Conservation (phyloP, 2,888 invertebrate genomes). For the Allacma fusca region DNA sequence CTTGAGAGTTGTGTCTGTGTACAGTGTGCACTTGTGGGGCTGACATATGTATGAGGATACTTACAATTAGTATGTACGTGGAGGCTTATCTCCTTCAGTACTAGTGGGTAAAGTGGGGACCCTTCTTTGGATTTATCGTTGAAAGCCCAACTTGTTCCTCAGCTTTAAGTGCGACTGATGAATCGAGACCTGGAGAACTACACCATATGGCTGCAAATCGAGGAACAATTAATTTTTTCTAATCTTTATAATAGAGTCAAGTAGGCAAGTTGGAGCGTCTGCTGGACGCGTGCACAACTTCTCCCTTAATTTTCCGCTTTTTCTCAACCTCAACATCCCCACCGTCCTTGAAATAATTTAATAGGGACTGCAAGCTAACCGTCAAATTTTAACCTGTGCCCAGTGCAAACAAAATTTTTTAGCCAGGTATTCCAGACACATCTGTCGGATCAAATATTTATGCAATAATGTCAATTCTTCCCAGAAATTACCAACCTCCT, state of each 20-base stretch:
- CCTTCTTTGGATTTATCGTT: constrained; percentile 15
- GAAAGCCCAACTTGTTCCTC: neutral
- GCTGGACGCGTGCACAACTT: constrained; percentile 35
- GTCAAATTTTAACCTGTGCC: neutral
- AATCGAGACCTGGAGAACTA: neutral
- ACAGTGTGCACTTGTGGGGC: too few species aligned
- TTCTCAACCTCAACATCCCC: neutral
- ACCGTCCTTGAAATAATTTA: neutral
- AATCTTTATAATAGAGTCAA: neutral
- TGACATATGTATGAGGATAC: too few species aligned
- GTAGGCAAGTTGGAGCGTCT: constrained; percentile 28
- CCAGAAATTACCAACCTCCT: too few species aligned
- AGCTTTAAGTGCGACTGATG: neutral
- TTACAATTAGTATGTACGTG: too few species aligned
- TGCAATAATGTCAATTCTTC: neutral
- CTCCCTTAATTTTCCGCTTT: constrained; percentile 23
- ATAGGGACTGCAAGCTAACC: neutral
- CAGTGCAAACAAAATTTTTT: neutral
- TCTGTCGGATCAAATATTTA: neutral
- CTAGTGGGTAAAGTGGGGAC: neutral
- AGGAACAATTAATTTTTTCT: constrained; percentile 31
- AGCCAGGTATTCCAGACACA: neutral
- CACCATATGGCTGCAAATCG: constrained; percentile 37
- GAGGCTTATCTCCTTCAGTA: too few species aligned
- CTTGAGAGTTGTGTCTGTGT: too few species aligned